Evolutionary conservation across 1,140 invertebrate genomes (phyloP).

Genomic region (Eumeta japonica): DNA sequence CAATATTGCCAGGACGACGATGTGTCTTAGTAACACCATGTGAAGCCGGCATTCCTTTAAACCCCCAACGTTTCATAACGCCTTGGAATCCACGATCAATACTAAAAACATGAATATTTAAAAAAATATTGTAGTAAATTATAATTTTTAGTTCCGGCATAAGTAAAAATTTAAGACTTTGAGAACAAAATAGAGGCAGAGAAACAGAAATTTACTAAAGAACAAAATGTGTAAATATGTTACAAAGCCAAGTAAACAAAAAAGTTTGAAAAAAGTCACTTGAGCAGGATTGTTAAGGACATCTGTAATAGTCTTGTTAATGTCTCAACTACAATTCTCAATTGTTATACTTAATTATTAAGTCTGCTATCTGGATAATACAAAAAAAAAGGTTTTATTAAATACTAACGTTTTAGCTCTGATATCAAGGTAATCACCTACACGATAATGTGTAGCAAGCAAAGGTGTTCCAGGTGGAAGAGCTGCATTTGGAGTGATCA

Average conservation of each 20-base stretch:
- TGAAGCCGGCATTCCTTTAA: constrained; percentile 88
- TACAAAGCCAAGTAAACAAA: constrained; percentile 4
- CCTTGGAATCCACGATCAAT: constrained; percentile 97
- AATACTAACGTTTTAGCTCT: constrained; percentile 86
- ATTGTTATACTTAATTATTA: too few species aligned
- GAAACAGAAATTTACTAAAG: neutral
- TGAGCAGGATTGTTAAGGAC: too few species aligned
- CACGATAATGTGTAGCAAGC: constrained; percentile 82
- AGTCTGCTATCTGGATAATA: too few species aligned
- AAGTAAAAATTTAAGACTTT: neutral
- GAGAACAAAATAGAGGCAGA: neutral
- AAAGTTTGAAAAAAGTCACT: too few species aligned
- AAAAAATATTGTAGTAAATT: neutral
- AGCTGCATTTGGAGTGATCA: constrained; percentile 83
- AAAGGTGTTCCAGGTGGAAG: constrained; percentile 89
- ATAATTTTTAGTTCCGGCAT: neutral
- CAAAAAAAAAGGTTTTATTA: too few species aligned
- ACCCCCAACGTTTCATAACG: constrained; percentile 94
- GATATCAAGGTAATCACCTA: constrained; percentile 90
- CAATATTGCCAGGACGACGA: constrained; percentile 87
- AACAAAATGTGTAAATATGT: too few species aligned
- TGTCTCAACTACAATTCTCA: too few species aligned
- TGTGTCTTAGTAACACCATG: constrained; percentile 96
- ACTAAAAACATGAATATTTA: constrained; percentile 51
- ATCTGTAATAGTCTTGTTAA: too few species aligned